These are phyloP conservation scores for Campylomormyrus numenius DNA, from an alignment of 2,113 vertebrate species.

Conservation along the genomic window DNA sequence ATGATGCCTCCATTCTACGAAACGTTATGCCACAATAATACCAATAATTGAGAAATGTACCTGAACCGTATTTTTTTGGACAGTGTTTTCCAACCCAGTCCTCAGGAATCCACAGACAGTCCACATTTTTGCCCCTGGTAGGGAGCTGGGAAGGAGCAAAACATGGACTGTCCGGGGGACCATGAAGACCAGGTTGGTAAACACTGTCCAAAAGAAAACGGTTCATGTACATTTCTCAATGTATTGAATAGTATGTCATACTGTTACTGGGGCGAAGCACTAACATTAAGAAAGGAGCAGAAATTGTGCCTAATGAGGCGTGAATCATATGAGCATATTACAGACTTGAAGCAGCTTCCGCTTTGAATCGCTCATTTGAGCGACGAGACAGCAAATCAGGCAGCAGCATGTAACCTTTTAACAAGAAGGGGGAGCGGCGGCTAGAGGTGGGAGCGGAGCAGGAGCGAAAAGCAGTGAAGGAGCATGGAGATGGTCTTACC, in stretches of 20 bases:
- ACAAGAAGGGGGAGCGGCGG: not conserved
- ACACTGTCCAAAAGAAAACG: not conserved
- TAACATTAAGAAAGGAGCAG: not conserved
- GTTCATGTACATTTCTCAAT: not conserved
- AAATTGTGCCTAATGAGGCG: not conserved
- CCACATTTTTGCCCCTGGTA: not conserved
- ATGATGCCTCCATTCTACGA: not conserved
- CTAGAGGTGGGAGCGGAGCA: no score
- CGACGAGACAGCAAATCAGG: not conserved
- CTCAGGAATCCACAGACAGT: not conserved
- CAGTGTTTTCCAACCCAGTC: not conserved
- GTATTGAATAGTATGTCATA: not conserved
- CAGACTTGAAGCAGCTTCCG: not conserved
- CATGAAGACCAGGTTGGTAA: not conserved
- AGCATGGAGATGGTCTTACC: slow-evolving; percentile 31
- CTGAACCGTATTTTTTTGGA: no score
- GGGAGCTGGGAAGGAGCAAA: not conserved
- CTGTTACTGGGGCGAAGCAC: not conserved
- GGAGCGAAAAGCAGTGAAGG: not conserved
- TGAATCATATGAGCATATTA: not conserved
- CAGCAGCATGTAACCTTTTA: not conserved
- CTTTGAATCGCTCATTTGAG: not conserved
- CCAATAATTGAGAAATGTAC: no score
- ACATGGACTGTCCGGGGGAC: not conserved
- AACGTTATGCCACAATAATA: not conserved